Evolutionary conservation across 2,797 vertebrate genomes (phyloP), one percentile per base, ranked within the genome.

Genomic region (Fistularia commersonii): DNA sequence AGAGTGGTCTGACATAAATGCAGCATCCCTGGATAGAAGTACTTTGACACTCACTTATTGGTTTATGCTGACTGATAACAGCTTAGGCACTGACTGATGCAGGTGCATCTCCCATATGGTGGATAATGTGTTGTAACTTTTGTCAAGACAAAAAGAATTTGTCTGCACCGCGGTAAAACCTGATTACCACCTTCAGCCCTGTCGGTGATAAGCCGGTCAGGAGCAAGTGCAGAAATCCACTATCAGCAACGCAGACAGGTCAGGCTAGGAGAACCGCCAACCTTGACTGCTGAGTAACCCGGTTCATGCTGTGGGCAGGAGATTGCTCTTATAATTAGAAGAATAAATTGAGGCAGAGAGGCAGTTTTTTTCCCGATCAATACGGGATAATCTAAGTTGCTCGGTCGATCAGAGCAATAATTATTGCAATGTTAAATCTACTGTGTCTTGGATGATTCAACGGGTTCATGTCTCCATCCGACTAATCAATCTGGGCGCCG

Each of bases 301-400:
- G 8, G 13, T 47, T 37, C 40, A 36, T 10, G 36, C 8, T 9
- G 38, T 23, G 51, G 48, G 35, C 8, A 13, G 13, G 6, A 10
- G 36, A 31, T n/a, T 5, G 49, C 44, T 48, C 48, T 58, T 32
- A 44, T 70, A 54, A 75, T 64, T 58, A 40, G 68, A 65, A 52
- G 48, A 49, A 70, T 66, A 74, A 61, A 72, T 57, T 66, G 44
- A 71, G 40, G 51, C 3, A 1, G 46, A 15, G 37, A 60, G 51
- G 45, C 40, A 49, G 35, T 33, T 33, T 53, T 48, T 14, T 31
- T 38, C 39, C 31, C 35, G 43, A 76, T 85, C 79, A 72, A 70
- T 81, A 64, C 38, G 46, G 13, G 11, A n/a, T 51, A 62, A 74
- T 57, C 42, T 65, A 32, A 42, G 8, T 33, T 48, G 32, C 56